Evolutionary conservation across 30 jellyfish, hydroid and myxozoan species (phyloP), one percentile per base, ranked within the genome.

Genomic region (Pseudorhiza aurosa): DNA sequence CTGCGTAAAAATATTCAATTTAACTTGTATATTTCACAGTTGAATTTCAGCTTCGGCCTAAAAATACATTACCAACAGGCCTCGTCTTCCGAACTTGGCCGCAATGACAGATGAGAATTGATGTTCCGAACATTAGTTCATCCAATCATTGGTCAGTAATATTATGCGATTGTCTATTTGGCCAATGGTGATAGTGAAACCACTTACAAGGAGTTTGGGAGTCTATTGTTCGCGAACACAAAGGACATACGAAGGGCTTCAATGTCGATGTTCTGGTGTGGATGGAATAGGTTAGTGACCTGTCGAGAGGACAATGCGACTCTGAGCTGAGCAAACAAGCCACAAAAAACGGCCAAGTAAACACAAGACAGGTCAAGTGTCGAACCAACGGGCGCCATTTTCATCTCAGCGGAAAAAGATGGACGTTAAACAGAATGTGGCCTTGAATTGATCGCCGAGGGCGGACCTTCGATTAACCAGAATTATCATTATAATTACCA

Each of bases 71-170:
- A n/a, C 12, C 62, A 47, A 19, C 67, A 53, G 24, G 24, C 59
- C 19, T 17, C 27, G 77, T 31, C 36, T 65, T 19, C 87, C 55
- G 0, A 29, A 65, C 75, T 46, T 11, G 40, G 7, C 30, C 43
- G 53, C 87, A 73, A 30, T 73, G 65, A 73, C 87, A 58, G 87
- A 73, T 30, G 24, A 73, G 49, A 72, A 73, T 22, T 27, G 87
- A 73, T 75, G 88, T 75, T 75, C 88, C 24, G 88, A 75, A 75
- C 88, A 75, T 42, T 42, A 46, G 35, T 58, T 60, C 77, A 24
- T 27, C 88, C 88, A 75, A 75, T 75, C 78, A 75, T 31, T 45
- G 49, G 9, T 17, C 58, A 26, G 71, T 25, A 42, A 24, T 51
- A 24, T 46, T 31, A 33, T 19, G 39, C 59, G 17, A 70, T 70